Percentiles rank a stretch among this genome's conserved stretches.
phyloP scores from a whole-genome alignment of 2,888 invertebrate species.

The Pseudanteris insignis region DNA sequence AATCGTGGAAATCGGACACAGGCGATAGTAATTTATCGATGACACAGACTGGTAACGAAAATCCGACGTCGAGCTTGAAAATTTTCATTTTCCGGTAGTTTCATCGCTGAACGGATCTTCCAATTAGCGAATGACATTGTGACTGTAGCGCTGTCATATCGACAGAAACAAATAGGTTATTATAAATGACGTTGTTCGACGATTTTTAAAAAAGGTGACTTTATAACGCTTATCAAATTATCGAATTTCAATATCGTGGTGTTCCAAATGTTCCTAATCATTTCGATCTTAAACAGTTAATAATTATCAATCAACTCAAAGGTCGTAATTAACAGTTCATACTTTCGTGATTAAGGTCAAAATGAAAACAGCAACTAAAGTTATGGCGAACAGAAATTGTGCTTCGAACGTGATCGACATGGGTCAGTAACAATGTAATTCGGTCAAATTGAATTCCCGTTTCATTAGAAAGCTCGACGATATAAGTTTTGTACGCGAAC shows the following conservation, averaged over 20 bases:
- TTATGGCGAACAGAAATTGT: no score
- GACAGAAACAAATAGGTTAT: conserved; percentile 36
- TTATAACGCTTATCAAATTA: conserved; percentile 13
- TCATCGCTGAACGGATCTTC: conserved; percentile 32
- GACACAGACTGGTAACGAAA: conserved; percentile 29
- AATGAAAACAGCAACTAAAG: no score
- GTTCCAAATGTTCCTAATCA: no score
- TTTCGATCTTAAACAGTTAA: no score
- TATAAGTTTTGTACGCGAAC: no score
- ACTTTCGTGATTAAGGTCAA: no score
- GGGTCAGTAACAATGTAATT: no score
- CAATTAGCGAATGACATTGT: conserved; percentile 39
- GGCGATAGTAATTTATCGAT: conserved; percentile 35
- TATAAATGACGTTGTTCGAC: conserved; percentile 21
- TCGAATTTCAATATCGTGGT: conserved; percentile 9
- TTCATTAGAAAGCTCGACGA: no score
- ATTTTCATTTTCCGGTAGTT: conserved; percentile 39
- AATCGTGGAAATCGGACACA: conserved; percentile 25
- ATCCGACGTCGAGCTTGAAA: conserved; percentile 29
- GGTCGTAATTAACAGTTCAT: no score
- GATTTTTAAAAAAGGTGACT: conserved; percentile 11
- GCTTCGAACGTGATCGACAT: no score
- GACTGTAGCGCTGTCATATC: conserved; percentile 23
- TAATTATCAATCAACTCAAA: no score
- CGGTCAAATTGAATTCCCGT: no score